Percentiles rank a stretch among this genome's conserved stretches.
Evolutionary conservation across 2,113 vertebrate genomes (phyloP).

Genomic region (Zapornia atra): DNA sequence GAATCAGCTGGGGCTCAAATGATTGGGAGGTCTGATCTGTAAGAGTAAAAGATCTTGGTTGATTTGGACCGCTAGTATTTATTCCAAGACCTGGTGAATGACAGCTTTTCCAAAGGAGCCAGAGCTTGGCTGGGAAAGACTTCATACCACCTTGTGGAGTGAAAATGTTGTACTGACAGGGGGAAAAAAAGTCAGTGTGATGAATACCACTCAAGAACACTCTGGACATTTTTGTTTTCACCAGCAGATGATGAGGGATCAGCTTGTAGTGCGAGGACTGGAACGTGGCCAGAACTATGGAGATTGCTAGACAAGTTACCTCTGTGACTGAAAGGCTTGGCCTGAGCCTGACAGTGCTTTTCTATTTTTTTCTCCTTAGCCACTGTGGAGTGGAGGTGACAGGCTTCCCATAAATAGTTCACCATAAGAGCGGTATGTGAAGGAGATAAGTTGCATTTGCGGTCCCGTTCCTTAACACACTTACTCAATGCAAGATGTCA

Average conservation of each 20-base stretch:
- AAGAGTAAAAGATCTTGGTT: background rate
- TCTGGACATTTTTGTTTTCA: conserved; percentile 15
- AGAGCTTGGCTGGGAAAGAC: background rate
- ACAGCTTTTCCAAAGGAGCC: background rate
- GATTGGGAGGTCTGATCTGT: background rate
- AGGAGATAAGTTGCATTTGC: background rate
- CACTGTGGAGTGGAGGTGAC: background rate
- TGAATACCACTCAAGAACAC: background rate
- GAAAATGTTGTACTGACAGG: background rate
- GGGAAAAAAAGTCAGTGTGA: background rate
- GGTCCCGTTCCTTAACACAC: background rate
- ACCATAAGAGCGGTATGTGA: fast-evolving
- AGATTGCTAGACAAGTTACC: background rate
- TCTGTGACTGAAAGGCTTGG: background rate
- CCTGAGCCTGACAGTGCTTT: background rate
- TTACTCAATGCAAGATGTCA: background rate
- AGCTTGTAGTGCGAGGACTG: background rate
- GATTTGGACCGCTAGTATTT: background rate
- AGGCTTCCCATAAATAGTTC: background rate
- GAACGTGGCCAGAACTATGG: background rate
- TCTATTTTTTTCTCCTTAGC: background rate
- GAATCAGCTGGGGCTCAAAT: background rate
- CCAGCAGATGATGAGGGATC: background rate
- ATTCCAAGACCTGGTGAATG: background rate
- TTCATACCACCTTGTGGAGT: background rate